Base-by-base conservation (phyloP, 2,888 invertebrate species). In the Sabellastarte sp. region DNA sequence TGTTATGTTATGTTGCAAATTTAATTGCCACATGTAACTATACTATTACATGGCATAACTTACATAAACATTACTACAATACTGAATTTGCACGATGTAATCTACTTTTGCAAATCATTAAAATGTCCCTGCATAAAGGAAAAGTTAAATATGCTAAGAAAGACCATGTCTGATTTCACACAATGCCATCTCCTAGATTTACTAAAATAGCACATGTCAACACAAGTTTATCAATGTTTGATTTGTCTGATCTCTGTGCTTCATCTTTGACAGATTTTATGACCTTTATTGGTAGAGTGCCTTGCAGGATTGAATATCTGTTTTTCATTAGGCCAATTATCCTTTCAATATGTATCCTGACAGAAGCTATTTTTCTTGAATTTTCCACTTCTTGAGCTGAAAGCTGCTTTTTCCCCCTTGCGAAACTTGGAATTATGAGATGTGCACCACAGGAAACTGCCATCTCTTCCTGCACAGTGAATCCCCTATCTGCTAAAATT, bases 401-500 rank as follows among this genome's bases (percentile, higher is more conserved):
- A 3, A 60, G 26, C 31, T 52, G 60, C 26, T 59, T 59, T 5
- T 41, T 5, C n/a, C 59, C 59, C 24, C 20, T 52, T 26, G 29
- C 28, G 52, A 60, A 53, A 5, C 10, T 4, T 3, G 60, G 60
- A 10, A 60, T 60, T 52, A 52, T 5, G 10, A 51, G 20, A 5
- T 50, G 3, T 5, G 33, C 31, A 10, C 32, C 30, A 56, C 61
- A 32, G 3, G 5, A 4, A 3, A 26, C 56, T 5, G 61, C 61
- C 30, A 61, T 5, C 3, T 60, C 60, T 15, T 60, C 51, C 5
- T 4, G 4, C 4, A 60, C 3, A 4, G 52, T 53, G 26, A 60
- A 60, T 4, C 60, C 60, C 5, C 60, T 10, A 33, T 60, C 60
- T 26, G 50, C 60, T 52, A 60, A n/a, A 3, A 72, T 68, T 50